Conservation (phyloP, 2,888 invertebrate genomes). For the Drosophila tripunctata region DNA sequence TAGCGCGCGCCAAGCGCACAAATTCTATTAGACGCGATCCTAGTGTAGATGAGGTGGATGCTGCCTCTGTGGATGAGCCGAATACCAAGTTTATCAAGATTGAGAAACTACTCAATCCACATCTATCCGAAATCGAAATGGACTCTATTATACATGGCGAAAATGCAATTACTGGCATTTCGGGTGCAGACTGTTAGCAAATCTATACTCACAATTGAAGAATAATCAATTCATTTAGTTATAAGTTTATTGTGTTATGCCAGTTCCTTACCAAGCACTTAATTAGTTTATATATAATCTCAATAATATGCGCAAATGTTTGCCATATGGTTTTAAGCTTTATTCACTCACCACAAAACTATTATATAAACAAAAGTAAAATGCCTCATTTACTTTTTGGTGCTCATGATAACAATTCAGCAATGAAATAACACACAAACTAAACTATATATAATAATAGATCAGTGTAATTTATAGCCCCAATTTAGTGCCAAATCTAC, state of each 20-base stretch:
- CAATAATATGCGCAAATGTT: conserved; percentile 23
- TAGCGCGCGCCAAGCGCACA: conserved; percentile 74
- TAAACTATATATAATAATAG: conserved; percentile 2
- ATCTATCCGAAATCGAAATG: conserved; percentile 82
- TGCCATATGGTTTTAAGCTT: conserved; percentile 60
- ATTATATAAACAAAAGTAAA: too few relatives aligned
- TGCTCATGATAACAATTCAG: conserved; percentile 21
- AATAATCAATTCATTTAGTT: conserved; percentile 23
- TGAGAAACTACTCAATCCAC: conserved; percentile 77
- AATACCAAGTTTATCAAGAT: conserved; percentile 78
- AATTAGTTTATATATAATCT: conserved; percentile 35
- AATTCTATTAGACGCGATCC: conserved; percentile 47
- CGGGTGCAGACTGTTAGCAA: conserved; percentile 62
- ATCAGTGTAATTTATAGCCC: conserved; percentile 11
- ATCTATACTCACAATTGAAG: conserved; percentile 1
- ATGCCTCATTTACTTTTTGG: conserved; percentile 22
- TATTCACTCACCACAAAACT: conserved; percentile 27
- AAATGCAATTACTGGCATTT: conserved; percentile 75
- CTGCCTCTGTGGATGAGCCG: conserved; percentile 65
- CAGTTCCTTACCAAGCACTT: conserved; percentile 62
- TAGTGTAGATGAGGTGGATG: conserved; percentile 45
- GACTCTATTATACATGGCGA: conserved; percentile 82
- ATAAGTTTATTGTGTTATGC: conserved; percentile 56
- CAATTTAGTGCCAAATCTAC: conserved; percentile 48
- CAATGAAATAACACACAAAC: not conserved